These are phyloP conservation scores for Ooceraea biroi DNA, from an alignment of 1,140 invertebrate genomes.

Conservation along the genomic window DNA sequence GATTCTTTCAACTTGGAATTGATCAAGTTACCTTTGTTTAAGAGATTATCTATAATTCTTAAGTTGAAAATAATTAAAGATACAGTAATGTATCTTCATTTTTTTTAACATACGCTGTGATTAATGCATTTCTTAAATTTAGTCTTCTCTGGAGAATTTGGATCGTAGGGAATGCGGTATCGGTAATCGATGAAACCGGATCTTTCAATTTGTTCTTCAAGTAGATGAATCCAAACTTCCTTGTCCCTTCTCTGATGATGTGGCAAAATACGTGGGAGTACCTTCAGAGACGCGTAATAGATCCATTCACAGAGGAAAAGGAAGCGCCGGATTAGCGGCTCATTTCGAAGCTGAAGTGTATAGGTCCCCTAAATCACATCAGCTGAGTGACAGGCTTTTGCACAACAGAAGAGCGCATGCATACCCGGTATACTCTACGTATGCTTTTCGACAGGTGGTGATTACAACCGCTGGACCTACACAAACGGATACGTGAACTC, in stretches of 20 bases:
- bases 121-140: not conserved
- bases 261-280: conserved; percentile 41
- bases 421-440: conserved; percentile 67
- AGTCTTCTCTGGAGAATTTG: not conserved
- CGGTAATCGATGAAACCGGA: not conserved
- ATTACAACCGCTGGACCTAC: conserved; percentile 85
- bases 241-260: not conserved
- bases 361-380: conserved; percentile 23
- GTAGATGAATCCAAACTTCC: not conserved
- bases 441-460: conserved; percentile 86
- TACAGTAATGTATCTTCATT: not conserved
- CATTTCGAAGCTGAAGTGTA: not conserved
- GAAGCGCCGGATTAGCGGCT: not conserved
- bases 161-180: not conserved
- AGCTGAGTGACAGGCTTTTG: conserved; percentile 24
- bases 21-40: not conserved
- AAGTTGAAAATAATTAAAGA: not conserved
- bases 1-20: not conserved
- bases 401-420: conserved; percentile 6
- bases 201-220: not conserved
- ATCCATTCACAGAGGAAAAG: not conserved
- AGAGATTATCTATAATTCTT: not conserved
- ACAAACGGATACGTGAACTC: conserved; percentile 86
- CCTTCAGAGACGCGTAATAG: not conserved
- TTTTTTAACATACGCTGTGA: not conserved